phyloP scores from a whole-genome alignment of 1,140 invertebrate genomes.

The Aporrectodea caliginosa region DNA sequence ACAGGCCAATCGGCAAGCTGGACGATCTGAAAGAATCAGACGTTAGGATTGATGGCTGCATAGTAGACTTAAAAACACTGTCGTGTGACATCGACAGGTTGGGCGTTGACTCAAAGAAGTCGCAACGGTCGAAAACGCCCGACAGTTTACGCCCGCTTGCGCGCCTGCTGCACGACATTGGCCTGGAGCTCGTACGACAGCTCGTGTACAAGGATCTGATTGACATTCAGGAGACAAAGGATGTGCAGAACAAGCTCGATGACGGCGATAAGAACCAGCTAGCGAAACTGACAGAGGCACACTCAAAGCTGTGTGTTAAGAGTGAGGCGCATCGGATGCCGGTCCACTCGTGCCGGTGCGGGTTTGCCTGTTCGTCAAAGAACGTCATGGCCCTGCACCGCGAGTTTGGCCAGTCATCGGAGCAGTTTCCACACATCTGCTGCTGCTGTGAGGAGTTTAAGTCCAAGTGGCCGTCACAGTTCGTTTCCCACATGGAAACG shows the following conservation, averaged over 20 bases:
- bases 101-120: too few relatives aligned
- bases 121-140: not conserved
- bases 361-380: conserved; percentile 1
- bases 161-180: conserved; percentile 26
- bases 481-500: conserved; percentile 25
- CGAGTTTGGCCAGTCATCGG: conserved; percentile 16
- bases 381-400: conserved; percentile 24
- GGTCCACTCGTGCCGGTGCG: not conserved
- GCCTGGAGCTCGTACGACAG: conserved; percentile 23
- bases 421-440: not conserved
- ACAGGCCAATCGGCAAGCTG: too few relatives aligned
- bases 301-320: conserved; percentile 18
- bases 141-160: conserved; percentile 8
- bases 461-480: conserved; percentile 6
- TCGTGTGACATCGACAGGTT: too few relatives aligned
- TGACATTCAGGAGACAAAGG: conserved; percentile 24
- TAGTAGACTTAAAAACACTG: too few relatives aligned
- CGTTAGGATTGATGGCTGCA: too few relatives aligned
- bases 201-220: conserved; percentile 32
- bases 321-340: conserved; percentile 9
- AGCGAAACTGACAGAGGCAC: conserved; percentile 28
- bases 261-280: conserved; percentile 29
- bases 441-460: conserved; percentile 13
- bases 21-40: too few relatives aligned
- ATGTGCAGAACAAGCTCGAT: conserved; percentile 19